These are phyloP conservation scores for Hydrophis major DNA, from an alignment of 2,797 vertebrate species.

Conservation along the genomic window DNA sequence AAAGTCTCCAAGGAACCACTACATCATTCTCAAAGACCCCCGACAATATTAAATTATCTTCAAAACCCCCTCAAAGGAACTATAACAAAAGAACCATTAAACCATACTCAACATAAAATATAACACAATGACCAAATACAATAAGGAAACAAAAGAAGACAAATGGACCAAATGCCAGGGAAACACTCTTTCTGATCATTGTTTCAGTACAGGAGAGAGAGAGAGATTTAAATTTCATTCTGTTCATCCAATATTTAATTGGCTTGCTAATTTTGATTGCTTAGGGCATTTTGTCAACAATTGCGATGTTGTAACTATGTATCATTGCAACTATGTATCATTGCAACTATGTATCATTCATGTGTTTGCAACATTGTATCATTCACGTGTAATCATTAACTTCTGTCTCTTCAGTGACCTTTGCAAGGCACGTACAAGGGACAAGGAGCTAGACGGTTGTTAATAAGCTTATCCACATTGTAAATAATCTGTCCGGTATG, in stretches of 20 bases:
- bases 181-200: not conserved
- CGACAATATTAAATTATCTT: not conserved
- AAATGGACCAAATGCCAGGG: not conserved
- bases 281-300: not conserved
- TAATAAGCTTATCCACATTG: too few relatives aligned
- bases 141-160: not conserved
- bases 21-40: not conserved
- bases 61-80: not conserved
- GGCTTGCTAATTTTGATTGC: not conserved
- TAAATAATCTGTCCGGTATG: too few relatives aligned
- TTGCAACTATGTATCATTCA: too few relatives aligned
- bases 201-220: too few relatives aligned
- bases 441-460: too few relatives aligned
- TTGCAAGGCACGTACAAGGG: too few relatives aligned
- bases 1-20: not conserved
- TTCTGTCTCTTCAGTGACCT: too few relatives aligned
- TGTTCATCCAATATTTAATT: not conserved
- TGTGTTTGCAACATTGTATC: too few relatives aligned
- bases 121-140: not conserved
- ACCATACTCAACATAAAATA: not conserved
- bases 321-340: too few relatives aligned
- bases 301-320: not conserved
- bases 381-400: too few relatives aligned
- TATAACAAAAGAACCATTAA: not conserved
- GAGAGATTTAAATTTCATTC: not conserved